Conservation (phyloP, 2,113 vertebrate species). For the Falco punctatus region DNA sequence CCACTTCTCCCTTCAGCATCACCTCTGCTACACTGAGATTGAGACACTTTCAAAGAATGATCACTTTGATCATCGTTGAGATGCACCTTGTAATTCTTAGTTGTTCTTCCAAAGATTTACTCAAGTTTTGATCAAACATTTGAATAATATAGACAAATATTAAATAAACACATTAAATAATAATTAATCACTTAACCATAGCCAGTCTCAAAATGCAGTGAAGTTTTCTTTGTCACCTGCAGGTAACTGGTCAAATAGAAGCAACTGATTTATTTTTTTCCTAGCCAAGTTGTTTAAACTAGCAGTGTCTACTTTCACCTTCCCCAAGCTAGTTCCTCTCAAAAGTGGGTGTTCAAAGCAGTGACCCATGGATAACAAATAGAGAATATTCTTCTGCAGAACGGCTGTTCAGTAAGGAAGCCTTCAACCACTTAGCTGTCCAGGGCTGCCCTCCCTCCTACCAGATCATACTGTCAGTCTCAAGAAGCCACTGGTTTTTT, state of each 20-base stretch:
- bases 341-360: not conserved
- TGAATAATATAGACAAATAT: not conserved
- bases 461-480: not conserved
- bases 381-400: not conserved
- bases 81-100: not conserved
- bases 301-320: not conserved
- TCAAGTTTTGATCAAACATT: not conserved
- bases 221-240: not conserved
- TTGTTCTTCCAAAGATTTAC: not conserved
- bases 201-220: not conserved
- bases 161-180: not conserved
- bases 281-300: not conserved
- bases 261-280: not conserved
- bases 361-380: not conserved
- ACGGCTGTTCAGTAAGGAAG: not conserved
- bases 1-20: not conserved
- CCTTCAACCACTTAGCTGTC: not conserved
- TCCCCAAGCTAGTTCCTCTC: not conserved
- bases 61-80: not conserved
- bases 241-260: not conserved
- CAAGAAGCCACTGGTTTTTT: not conserved
- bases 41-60: not conserved
- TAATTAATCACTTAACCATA: not conserved
- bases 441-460: not conserved
- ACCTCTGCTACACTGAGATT: not conserved